These are phyloP conservation scores for Platorchestia sp. DNA, from an alignment of 1,140 invertebrate genomes.

Conservation along the genomic window DNA sequence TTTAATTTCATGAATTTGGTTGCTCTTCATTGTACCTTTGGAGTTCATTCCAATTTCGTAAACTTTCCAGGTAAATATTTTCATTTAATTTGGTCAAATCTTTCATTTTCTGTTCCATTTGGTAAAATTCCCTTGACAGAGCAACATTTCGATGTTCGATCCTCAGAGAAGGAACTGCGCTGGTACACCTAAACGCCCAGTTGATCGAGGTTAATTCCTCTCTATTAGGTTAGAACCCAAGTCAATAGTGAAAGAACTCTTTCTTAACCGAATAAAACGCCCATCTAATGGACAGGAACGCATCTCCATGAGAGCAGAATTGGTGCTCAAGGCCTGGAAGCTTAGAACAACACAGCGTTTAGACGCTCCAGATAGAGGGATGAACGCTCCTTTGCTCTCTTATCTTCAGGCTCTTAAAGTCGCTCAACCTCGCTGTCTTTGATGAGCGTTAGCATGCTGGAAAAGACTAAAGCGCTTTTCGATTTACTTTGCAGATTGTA, in stretches of 20 bases:
- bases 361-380: not conserved
- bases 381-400: not conserved
- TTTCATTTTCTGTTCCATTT: not conserved
- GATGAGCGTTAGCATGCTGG: not conserved
- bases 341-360: slow-evolving; percentile 2
- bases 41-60: not conserved
- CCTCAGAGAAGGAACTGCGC: not conserved
- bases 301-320: not conserved
- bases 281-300: not conserved
- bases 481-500: not conserved
- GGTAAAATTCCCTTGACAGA: not conserved
- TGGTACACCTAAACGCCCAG: not conserved
- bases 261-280: not conserved
- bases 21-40: not conserved
- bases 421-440: not conserved
- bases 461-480: not conserved
- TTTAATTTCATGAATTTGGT: no score
- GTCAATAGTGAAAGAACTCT: not conserved
- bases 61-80: not conserved
- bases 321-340: not conserved
- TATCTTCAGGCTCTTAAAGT: not conserved
- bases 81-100: not conserved
- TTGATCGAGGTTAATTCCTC: not conserved
- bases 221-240: not conserved
- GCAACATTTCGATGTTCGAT: not conserved